Evolutionary conservation across 2,797 vertebrate genomes (phyloP), one percentile per base, ranked within the genome.

Genomic region (Diceros bicornis): DNA sequence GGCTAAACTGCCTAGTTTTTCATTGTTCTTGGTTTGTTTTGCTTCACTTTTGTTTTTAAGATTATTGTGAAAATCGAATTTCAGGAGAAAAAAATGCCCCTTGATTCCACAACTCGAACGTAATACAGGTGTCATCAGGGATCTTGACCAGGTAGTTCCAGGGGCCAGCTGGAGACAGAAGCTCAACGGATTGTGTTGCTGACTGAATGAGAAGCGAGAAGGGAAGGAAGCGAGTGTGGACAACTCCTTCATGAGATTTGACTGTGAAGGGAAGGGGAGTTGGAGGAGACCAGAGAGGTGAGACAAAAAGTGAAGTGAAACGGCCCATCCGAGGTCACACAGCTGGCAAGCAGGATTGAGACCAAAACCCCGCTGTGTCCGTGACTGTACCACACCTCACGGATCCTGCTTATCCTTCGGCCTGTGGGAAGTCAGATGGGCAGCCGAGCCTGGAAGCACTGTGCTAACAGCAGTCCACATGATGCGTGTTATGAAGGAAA

Each of bases 31-130:
- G 21, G 47, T 82, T 71, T 88, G 44, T 77, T 92, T 68, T 69
- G 20, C 34, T 44, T n/a, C n/a, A n/a, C n/a, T n/a, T 94, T 94
- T 94, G 25, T 81, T 57, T 88, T 81, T 82, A 91, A 88, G 27
- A 61, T 55, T n/a, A n/a, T n/a, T 61, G 47, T 69, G 27, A 94
- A 93, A 96, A 77, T 89, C 23, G 50, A 37, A 90, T 96, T 87
- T 82, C 62, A 64, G 20, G 34, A 79, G 16, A 78, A 86, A 88
- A 74, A 59, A 69, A 18, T 18, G 21, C 34, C 14, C n/a, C 61
- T 87, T 57, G 57, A 37, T 89, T 91, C 61, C 88, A 44, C 34
- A 77, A 44, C 6, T 81, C 2, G 2, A 57, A 85, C 55, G 87
- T 13, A 85, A 18, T 52, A 47, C 14, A 47, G 29, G 64, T 75